Percentiles rank a stretch among this genome's conserved stretches.
phyloP scores from a whole-genome alignment of 2,113 vertebrate species.

The Hepsetus odoe region DNA sequence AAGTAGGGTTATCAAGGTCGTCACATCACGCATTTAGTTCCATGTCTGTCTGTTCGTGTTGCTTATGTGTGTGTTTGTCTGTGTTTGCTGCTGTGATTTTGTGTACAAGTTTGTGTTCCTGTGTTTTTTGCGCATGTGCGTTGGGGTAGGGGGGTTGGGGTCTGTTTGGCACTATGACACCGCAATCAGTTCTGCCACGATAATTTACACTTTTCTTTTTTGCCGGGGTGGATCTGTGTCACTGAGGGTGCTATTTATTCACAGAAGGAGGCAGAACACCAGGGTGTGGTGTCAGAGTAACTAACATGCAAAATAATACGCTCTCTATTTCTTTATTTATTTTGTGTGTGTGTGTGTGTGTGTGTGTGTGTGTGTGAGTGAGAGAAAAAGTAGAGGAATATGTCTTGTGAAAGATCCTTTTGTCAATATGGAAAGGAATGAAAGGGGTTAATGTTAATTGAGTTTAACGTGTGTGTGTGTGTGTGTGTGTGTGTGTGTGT shows the following conservation, averaged over 20 bases:
- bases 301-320: slow-evolving; percentile 33
- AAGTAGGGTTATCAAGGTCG: neutral
- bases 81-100: neutral
- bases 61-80: neutral
- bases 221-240: slow-evolving; percentile 65
- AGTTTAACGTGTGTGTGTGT: neutral
- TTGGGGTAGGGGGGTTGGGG: slow-evolving; percentile 5
- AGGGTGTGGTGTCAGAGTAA: slow-evolving; percentile 40
- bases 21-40: neutral
- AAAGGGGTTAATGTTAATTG: neutral
- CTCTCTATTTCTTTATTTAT: no score
- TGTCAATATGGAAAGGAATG: slow-evolving; percentile 3
- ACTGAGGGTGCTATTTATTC: slow-evolving; percentile 68
- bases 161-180: slow-evolving; percentile 27
- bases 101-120: slow-evolving; percentile 1
- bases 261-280: slow-evolving; percentile 42
- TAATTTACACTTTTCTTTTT: slow-evolving; percentile 67
- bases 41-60: neutral
- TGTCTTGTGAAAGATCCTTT: slow-evolving; percentile 7
- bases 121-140: neutral
- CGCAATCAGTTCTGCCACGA: slow-evolving; percentile 61
- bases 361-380: slow-evolving; percentile 19
- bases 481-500: neutral
- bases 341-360: slow-evolving; percentile 25
- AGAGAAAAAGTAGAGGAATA: neutral